Evolutionary conservation across 2,113 vertebrate genomes (phyloP).

Genomic region (Centropus unirufus): DNA sequence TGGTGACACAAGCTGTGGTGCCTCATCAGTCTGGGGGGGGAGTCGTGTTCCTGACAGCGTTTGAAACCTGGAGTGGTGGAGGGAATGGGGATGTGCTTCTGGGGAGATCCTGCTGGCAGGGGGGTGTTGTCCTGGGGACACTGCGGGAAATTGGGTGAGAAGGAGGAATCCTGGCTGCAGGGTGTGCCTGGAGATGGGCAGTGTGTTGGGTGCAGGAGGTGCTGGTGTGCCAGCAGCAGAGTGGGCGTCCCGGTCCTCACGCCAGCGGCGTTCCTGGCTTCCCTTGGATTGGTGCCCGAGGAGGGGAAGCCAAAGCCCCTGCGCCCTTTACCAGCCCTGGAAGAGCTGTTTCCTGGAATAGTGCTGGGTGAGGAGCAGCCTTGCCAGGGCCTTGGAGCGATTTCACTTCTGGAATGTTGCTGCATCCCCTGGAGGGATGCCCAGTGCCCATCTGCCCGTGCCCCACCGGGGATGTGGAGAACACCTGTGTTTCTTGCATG

Average conservation of each 20-base stretch:
- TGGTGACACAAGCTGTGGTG: background rate
- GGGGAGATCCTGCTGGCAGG: background rate
- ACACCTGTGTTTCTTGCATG: accelerated
- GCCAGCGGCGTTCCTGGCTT: background rate
- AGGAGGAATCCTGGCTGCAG: too few relatives aligned
- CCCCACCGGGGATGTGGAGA: background rate
- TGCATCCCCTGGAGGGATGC: background rate
- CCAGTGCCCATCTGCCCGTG: accelerated
- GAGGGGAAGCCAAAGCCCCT: background rate
- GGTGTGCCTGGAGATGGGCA: too few relatives aligned
- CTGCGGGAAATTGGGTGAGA: background rate
- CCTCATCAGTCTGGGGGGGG: background rate
- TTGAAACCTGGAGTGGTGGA: background rate
- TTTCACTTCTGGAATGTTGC: background rate
- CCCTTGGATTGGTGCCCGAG: background rate
- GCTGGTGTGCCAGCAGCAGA: background rate
- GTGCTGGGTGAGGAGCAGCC: background rate
- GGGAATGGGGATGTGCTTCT: accelerated
- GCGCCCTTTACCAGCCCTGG: background rate
- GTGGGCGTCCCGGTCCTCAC: background rate
- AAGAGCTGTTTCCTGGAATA: background rate
- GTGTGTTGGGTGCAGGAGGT: background rate
- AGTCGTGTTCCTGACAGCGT: too few relatives aligned
- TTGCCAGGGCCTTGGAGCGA: background rate
- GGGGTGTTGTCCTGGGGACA: background rate